Conservation (phyloP, 2,888 invertebrate species). For the Trichopoda pennipes region DNA sequence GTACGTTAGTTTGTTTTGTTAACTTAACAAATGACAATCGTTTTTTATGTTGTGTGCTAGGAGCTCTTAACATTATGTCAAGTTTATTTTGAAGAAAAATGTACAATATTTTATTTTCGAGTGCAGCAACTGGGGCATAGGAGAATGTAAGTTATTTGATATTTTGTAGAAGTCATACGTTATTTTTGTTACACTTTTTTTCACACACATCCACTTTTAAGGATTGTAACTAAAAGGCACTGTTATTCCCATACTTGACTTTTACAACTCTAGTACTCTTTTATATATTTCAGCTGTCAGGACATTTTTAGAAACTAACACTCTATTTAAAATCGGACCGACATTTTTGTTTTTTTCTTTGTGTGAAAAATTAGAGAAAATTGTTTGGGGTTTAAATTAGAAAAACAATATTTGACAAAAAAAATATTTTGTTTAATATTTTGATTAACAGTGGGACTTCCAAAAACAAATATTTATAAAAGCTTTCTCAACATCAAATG, state of each 20-base stretch:
- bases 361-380: too few relatives aligned
- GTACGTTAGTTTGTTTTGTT: conserved; percentile 32
- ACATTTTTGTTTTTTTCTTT: not conserved
- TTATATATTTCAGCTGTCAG: not conserved
- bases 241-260: not conserved
- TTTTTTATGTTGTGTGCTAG: conserved; percentile 13
- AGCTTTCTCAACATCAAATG: too few relatives aligned
- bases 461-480: too few relatives aligned
- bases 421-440: too few relatives aligned
- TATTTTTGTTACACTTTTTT: not conserved
- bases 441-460: too few relatives aligned
- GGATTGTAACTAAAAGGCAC: not conserved
- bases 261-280: not conserved
- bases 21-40: conserved; percentile 32
- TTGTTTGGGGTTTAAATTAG: too few relatives aligned
- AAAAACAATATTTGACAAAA: too few relatives aligned
- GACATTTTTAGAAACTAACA: not conserved
- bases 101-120: not conserved
- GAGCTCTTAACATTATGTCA: conserved; percentile 12
- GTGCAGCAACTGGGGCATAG: not conserved
- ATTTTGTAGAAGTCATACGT: not conserved
- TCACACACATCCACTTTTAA: not conserved
- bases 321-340: not conserved
- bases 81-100: conserved; percentile 1
- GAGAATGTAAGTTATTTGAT: not conserved